Base-by-base conservation (phyloP, 2,888 invertebrate species). In the Cerastis rubricosa region DNA sequence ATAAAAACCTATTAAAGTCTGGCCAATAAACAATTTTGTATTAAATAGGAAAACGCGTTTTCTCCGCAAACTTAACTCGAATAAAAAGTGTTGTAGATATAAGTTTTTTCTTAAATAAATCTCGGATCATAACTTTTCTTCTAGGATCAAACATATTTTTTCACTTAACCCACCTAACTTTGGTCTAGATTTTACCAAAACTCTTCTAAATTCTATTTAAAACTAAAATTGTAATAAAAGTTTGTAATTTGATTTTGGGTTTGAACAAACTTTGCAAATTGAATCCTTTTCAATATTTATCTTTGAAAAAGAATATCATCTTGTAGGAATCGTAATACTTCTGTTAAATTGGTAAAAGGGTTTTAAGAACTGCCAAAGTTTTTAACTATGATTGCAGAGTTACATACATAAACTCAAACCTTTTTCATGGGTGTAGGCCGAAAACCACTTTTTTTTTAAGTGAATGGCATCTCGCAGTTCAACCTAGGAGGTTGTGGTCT, bases 191-290 rank as follows among this genome's bases (percentile, higher is more conserved):
- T 64, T 19, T 68, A 63, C 40, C 22, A 29, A 49, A 81, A 74
- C 64, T n/a, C 47, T 74, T 61, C 12, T 47, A 49, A 72, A 78
- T 65, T 80, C 25, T 59, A 71, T 69, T 76, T 45, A 66, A 74
- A 84, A 82, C 82, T 76, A 84, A 57, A 70, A 70, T 65, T 70
- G 66, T 66, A 76, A 81, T 86, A 82, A 75, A 86, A 85, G 64
- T 85, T 86, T 61, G 35, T 79, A 77, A 84, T 76, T 86, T 77
- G 73, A 71, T 84, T 84, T 77, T 29, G 73, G 75, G 67, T 75
- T 73, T 63, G 68, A 85, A 82, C 77, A 77, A 86, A 85, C 75
- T 86, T 85, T 79, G 45, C n/a, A 83, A 86, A 86, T 84, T 79
- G 82, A 86, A 85, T 85, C 74, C 70, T 76, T 79, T 74, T 76